These are phyloP conservation scores for Rhinoraja longicauda DNA, from an alignment of 2,797 vertebrate genomes.

Conservation along the genomic window DNA sequence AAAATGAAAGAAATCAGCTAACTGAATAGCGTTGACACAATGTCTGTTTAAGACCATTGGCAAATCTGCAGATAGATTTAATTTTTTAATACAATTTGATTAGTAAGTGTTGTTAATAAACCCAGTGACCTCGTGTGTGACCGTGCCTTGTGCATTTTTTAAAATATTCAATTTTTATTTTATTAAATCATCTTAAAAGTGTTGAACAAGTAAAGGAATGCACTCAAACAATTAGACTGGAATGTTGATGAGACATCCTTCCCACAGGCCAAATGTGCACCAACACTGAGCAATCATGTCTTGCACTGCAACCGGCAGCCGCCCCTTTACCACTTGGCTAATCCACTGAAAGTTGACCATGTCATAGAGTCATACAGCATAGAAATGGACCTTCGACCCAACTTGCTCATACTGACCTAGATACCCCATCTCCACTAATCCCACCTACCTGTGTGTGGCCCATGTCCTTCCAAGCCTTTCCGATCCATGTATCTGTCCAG, in stretches of 20 bases:
- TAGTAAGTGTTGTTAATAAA: not conserved
- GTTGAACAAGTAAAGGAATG: not conserved
- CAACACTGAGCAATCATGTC: not conserved
- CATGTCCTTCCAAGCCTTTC: no score
- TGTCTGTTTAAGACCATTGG: not conserved
- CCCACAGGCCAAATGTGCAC: not conserved
- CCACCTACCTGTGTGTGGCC: no score
- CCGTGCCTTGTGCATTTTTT: not conserved
- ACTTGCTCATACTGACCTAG: no score
- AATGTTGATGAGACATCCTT: not conserved
- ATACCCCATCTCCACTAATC: no score
- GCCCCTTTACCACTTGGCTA: not conserved
- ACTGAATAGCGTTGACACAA: not conserved
- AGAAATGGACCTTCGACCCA: no score
- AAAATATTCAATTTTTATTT: not conserved
- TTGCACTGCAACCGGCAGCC: no score
- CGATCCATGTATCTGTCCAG: no score
- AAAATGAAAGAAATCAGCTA: constrained; percentile 1
- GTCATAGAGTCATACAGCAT: not conserved
- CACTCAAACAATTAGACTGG: not conserved
- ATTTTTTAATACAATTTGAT: not conserved
- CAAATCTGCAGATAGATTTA: not conserved
- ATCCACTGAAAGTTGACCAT: not conserved
- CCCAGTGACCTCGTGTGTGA: not conserved
- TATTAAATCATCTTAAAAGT: not conserved